Evolutionary conservation across 1,140 invertebrate species (phyloP), one percentile per base, ranked within the genome.

Genomic region (Mesaphorura yosii): DNA sequence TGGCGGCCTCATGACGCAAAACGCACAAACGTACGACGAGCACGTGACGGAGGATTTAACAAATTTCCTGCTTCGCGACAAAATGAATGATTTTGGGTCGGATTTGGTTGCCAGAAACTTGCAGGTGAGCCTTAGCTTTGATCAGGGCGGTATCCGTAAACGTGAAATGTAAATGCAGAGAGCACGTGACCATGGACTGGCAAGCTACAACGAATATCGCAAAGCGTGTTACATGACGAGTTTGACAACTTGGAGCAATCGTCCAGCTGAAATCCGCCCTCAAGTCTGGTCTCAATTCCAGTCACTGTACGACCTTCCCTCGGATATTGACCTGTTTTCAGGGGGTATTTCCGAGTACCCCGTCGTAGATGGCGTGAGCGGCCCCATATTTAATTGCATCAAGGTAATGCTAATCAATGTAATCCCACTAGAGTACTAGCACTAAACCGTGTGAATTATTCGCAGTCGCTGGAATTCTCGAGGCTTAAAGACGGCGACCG

Each of bases 221-320:
- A 63, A 68, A 53, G 67, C 69, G 37, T 81, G 78, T 65, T 73
- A 75, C 48, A 64, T 82, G 15, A 73, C 75, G 2, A 71, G 73
- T 38, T 80, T 82, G 0, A 69, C 65, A 14, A 79, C 65, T 15
- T 96, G 93, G 69, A 73, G 78, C 1, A 86, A 94, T 64, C 73
- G 97, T 5, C 66, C 69, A n/a, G 59, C 65, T 6, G 77, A 79
- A 62, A 77, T 80, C 22, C 65, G 73, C 3, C 48, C 55, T 1
- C 57, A 65, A 5, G 51, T 72, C 4, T 51, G 54, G 54, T 38
- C 7, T 17, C 12, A 53, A 15, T 42, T 37, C 3, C 7, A 6
- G 12, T 4, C 20, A 42, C 50, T 75, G n/a, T 57, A 57, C 34
- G 34, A 47, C 34, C 51, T 26, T n/a, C 55, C 55, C 6, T 23